Base-by-base conservation (phyloP, 2,888 invertebrate species). In the Diogma glabrata region DNA sequence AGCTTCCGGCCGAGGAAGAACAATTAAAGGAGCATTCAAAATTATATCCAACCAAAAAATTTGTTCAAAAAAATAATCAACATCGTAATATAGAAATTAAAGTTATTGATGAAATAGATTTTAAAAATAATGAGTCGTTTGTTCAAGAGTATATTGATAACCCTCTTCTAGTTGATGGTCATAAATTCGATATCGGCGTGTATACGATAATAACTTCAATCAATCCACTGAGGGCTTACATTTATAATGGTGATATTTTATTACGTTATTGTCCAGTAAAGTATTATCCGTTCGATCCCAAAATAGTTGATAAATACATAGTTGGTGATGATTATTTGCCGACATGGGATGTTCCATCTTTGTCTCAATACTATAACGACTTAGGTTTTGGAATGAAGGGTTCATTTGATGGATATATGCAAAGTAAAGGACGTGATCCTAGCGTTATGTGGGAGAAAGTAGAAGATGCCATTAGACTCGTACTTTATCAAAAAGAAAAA, bases 111-210 rank as follows among this genome's bases (percentile, higher is more conserved):
- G 80, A 85, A 50, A 75, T 94, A 46, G 80, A 92, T 67, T 69
- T 90, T 52, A 70, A 75, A 14, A 72, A 74, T 40, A 77, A 77
- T 26, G 84, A 82, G 50, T 84, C 83, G 49, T 97, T 97, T 67
- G 78, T 96, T 3, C 96, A 96, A 64, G 87, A 94, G 67, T 97
- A 84, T 67, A 75, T 97, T 19, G 82, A 84, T 58, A 85, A 82
- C 56, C 96, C 96, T 4, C 81, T 87, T 59, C 73, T 97, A 16
- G 84, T 97, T 3, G 92, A 92, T 66, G 92, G 91, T 2, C 81
- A 89, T 67, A 95, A 94, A 72, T 97, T 97, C 70, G 97, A 97
- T 70, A 88, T 97, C 66, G 96, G 97, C 8, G 81, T 97, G 52
- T 97, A 97, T 65, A 88, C 89, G 0, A 83, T 87, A 1, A 72